Evolutionary conservation across 2,797 vertebrate genomes (phyloP).

Genomic region (Acanthiza pusilla): DNA sequence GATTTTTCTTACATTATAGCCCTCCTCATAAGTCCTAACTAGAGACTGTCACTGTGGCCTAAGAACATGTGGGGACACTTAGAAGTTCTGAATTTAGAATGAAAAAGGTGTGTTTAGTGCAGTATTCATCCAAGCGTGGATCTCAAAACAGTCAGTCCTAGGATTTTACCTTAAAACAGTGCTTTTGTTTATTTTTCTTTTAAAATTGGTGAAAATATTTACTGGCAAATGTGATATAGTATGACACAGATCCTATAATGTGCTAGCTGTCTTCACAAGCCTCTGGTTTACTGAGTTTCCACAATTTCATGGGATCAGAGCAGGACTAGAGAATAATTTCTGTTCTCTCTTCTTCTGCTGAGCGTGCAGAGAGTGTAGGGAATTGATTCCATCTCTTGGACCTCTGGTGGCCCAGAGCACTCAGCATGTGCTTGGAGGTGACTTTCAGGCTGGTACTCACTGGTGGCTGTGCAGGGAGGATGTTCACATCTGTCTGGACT

Average conservation of each 20-base stretch:
- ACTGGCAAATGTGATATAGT: neutral
- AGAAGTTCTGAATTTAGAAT: neutral
- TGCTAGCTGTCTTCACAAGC: neutral
- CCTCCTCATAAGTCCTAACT: neutral
- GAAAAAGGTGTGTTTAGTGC: neutral
- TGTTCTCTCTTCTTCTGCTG: neutral
- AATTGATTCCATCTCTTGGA: neutral
- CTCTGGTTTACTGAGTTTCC: neutral
- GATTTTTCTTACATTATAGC: slow-evolving; percentile 36
- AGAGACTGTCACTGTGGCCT: neutral
- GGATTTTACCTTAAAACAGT: neutral
- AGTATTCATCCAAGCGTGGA: neutral
- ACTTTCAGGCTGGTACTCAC: neutral
- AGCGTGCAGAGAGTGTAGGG: neutral
- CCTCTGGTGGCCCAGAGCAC: neutral
- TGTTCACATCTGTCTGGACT: neutral
- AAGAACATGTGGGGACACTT: neutral
- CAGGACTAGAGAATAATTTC: neutral
- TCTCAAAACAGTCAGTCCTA: neutral
- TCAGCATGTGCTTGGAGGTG: neutral
- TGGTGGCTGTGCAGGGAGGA: neutral
- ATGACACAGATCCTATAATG: neutral
- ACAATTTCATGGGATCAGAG: neutral
- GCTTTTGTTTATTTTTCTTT: neutral
- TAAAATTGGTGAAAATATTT: neutral